A percentile compares a stretch with the other conserved stretches of the same genome.
Conservation (phyloP, 2,113 vertebrate genomes). For the Anolis sagrei region DNA sequence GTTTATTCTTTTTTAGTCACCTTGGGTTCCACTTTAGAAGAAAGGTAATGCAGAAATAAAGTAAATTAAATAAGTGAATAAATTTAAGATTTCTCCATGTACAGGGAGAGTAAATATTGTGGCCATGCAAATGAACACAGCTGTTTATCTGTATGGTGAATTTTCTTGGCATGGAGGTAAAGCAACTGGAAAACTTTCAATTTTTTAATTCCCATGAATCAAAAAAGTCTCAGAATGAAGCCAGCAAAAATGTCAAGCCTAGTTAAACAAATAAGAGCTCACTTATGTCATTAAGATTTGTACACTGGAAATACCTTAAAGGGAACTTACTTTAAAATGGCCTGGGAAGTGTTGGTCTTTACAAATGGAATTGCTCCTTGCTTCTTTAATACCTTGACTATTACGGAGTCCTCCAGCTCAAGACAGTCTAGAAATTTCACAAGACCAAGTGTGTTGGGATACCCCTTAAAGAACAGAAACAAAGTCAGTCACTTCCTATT, state of each 20-base stretch:
- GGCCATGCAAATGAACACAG: neutral
- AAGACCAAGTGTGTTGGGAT: slow-evolving; percentile 81
- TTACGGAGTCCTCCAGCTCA: slow-evolving; percentile 76
- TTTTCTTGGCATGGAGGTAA: neutral
- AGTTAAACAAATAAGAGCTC: neutral
- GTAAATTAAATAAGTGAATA: too few species aligned
- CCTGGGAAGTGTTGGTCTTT: slow-evolving; percentile 89
- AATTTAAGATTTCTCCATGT: neutral
- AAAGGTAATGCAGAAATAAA: too few species aligned
- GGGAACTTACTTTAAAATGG: slow-evolving; percentile 80
- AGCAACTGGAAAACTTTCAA: neutral
- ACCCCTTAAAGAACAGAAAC: slow-evolving; percentile 73
- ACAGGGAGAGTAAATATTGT: neutral
- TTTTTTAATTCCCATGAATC: neutral
- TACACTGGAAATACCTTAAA: neutral
- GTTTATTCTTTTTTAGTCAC: neutral
- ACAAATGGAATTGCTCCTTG: slow-evolving; percentile 91
- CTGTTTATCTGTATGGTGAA: neutral
- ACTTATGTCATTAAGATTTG: neutral
- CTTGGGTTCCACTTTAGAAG: neutral
- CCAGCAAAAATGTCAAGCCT: neutral
- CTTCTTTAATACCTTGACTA: slow-evolving; percentile 87
- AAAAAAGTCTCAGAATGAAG: neutral
- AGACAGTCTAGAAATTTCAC: slow-evolving; percentile 75
- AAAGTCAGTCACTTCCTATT: neutral